Evolutionary conservation across 2,113 vertebrate species (phyloP), one percentile per base, ranked within the genome.

Genomic region (Pithys albifrons): DNA sequence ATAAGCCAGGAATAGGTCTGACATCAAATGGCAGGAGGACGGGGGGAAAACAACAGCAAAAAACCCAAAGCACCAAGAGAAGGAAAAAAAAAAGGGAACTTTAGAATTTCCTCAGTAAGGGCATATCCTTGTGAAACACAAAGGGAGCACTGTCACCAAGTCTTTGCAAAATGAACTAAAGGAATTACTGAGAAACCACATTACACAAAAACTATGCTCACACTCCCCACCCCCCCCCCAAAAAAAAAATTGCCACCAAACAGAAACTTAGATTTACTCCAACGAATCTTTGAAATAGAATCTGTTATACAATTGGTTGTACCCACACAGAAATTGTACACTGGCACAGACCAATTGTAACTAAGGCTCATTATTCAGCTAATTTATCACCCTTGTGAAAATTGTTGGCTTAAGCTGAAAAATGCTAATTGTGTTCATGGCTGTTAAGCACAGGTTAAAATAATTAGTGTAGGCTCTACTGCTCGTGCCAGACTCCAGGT

Each of bases 141-240:
- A 16, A 31, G 15, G 12, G n/a, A 67, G 12, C 33, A 31, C 16
- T 2, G 1, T 10, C 69, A 84, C 31, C 13, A 29, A 43, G 14
- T 4, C 45, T 73, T 57, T 57, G 23, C 7, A 31, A 71, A 31
- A 10, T 31, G n/a, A 25, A 58, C 25, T 46, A 25, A 37, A 59
- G 7, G 20, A 58, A 9, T 22, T 74, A 41, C 10, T 76, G 33
- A 67, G 8, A 70, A 39, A 20, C 0, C 9, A 45, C 23, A 19
- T 4, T 13, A 51, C 19, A 7, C 6, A 37, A 35, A 76, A 69
- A 10, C 5, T 52, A 14, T 6, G 14, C 7, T 10, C 15, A 27
- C 51, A 14, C 51, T 8, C 22, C 25, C 25, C 10, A n/a, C 10
- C 2, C 13, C 2, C 5, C 5, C 7, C 7, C 5, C 16, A 28